Evolutionary conservation across 2,113 vertebrate species (phyloP).

Genomic region (Cochlearius cochlearius): DNA sequence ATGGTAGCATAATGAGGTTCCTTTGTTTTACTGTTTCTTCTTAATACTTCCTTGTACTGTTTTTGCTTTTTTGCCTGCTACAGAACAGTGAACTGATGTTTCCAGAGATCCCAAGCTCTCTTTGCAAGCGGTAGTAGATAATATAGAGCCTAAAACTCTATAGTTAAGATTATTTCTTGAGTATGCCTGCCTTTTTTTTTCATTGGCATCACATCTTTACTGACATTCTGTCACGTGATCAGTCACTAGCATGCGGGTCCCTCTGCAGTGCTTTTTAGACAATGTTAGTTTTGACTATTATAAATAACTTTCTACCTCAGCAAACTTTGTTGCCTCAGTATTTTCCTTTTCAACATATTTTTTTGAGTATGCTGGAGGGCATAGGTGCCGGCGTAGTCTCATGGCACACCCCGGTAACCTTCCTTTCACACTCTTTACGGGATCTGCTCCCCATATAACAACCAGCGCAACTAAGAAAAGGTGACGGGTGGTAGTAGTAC

Average conservation of each 20-base stretch:
- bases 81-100: neutral
- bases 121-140: neutral
- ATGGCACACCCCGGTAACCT: neutral
- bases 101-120: neutral
- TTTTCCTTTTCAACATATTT: neutral
- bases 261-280: neutral
- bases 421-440: neutral
- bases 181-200: neutral
- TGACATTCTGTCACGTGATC: neutral
- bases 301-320: neutral
- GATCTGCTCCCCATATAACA: too few species aligned
- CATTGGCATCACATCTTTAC: neutral
- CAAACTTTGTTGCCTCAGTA: neutral
- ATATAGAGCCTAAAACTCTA: neutral
- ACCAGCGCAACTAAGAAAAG: too few species aligned
- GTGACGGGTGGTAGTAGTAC: too few species aligned
- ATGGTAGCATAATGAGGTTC: neutral
- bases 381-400: neutral
- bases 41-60: neutral
- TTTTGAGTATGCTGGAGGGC: neutral
- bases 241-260: neutral
- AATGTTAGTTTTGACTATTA: neutral
- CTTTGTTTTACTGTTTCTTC: neutral
- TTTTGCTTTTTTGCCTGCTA: neutral
- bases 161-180: neutral